phyloP scores from a whole-genome alignment of 2,113 vertebrate genomes.

The Nesospiza acunhae region DNA sequence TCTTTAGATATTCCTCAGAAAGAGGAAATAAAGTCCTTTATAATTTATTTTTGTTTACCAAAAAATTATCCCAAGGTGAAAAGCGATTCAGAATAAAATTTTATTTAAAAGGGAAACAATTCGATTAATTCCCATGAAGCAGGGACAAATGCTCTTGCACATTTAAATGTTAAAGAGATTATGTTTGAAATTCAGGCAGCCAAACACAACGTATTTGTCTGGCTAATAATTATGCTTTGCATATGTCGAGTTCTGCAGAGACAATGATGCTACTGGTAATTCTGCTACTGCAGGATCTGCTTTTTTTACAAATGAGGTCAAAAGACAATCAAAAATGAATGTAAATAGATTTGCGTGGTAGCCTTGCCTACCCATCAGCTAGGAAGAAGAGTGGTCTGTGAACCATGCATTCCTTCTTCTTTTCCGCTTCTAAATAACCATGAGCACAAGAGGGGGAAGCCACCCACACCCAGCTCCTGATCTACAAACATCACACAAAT shows the following conservation, averaged over 20 bases:
- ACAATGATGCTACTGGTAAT: neutral
- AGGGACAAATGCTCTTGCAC: neutral
- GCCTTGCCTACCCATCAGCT: neutral
- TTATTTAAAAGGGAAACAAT: neutral
- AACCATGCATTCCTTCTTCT: neutral
- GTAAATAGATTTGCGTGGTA: neutral
- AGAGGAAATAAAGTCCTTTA: neutral
- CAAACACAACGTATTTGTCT: neutral
- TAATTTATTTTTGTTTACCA: neutral
- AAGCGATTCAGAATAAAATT: neutral
- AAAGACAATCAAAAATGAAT: neutral
- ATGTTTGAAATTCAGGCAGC: neutral
- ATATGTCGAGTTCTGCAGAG: neutral
- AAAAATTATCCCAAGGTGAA: neutral
- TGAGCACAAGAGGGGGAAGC: neutral
- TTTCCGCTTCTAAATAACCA: neutral
- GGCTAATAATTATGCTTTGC: neutral
- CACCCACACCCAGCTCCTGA: neutral
- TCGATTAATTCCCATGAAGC: neutral
- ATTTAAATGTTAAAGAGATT: neutral
- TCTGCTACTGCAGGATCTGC: neutral
- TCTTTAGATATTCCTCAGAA: neutral
- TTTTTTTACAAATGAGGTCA: neutral
- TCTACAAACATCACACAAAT: neutral
- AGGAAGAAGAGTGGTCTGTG: neutral